Percentiles rank a stretch among this genome's conserved stretches.
Evolutionary conservation across 92 coral and sea anemone species (phyloP).

Genomic region (Siderastrea radians): DNA sequence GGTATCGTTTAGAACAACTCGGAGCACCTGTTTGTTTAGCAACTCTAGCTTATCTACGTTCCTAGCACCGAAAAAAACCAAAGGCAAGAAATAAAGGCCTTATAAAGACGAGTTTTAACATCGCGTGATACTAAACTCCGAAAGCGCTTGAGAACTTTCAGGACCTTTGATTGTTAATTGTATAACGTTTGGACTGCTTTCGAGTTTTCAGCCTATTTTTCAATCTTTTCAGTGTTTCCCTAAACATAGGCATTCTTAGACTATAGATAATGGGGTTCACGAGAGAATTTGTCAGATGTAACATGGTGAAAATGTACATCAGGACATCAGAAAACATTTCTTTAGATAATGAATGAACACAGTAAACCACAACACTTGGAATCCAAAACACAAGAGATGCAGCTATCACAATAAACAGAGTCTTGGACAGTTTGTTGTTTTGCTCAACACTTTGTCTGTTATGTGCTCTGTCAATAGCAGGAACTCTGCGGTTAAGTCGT

Average conservation of each 20-base stretch:
- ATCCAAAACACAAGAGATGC: constrained; percentile 6
- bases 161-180: not conserved
- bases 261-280: constrained; percentile 3
- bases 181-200: not conserved
- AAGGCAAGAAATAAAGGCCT: too few species aligned
- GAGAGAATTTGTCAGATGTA: not conserved
- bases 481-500: not conserved
- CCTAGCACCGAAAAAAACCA: too few species aligned
- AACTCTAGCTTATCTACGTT: too few species aligned
- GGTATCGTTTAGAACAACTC: too few species aligned
- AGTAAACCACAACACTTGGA: not conserved
- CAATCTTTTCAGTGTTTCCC: not conserved
- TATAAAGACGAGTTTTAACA: too few species aligned
- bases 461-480: not conserved
- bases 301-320: not conserved
- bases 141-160: not conserved
- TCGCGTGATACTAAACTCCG: too few species aligned
- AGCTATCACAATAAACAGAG: not conserved
- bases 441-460: constrained; percentile 3
- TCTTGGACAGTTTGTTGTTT: not conserved
- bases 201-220: not conserved
- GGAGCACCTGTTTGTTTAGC: too few species aligned
- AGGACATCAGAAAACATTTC: not conserved
- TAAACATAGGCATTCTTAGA: not conserved
- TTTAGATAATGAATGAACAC: not conserved